Base-by-base conservation (phyloP, 1,140 invertebrate species). In the Ips nitidus region DNA sequence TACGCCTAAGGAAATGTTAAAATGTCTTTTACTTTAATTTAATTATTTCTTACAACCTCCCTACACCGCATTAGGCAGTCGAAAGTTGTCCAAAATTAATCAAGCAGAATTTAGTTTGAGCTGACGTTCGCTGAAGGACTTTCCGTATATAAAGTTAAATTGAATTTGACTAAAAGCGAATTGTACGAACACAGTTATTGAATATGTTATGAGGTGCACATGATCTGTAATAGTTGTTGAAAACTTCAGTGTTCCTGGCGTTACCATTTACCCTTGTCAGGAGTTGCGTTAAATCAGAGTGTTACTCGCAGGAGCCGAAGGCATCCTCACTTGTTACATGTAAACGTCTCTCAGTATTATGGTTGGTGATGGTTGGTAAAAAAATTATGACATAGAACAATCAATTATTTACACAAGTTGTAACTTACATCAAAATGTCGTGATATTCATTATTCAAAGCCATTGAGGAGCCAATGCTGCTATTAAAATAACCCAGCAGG, bases 221-320 rank as follows among this genome's bases (percentile, higher is more conserved):
- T n/a, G 7, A 55, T 55, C n/a, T 55, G 5, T 37, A 38, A 55
- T 55, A 38, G 52, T 37, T 22, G 52, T 55, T 55, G 2, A 55
- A 7, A 55, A 55, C 52, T 55, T 55, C 37, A 36, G 52, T 38
- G 52, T 55, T 8, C 37, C 37, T 55, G 52, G 52, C 52, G 52
- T 55, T 55, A 37, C 37, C 52, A 55, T 55, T 55, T 55, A 55
- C 52, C 52, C 52, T 55, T 55, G 52, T 55, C 52, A 55, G 37
- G n/a, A 55, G n/a, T 55, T 36, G 37, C 5, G n/a, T 55, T 55
- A 55, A 55, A 2, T 55, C 22, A 22, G 45, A 50, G 3, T 8
- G 7, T 6, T 50, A 50, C 22, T 50, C 45, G 45, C 45, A 2
- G 22, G 3, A 6, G 45, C 45, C 45, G 45, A 3, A 50, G 45